Conservation (phyloP, 2,888 invertebrate genomes). For the Plemyria rubiginata region DNA sequence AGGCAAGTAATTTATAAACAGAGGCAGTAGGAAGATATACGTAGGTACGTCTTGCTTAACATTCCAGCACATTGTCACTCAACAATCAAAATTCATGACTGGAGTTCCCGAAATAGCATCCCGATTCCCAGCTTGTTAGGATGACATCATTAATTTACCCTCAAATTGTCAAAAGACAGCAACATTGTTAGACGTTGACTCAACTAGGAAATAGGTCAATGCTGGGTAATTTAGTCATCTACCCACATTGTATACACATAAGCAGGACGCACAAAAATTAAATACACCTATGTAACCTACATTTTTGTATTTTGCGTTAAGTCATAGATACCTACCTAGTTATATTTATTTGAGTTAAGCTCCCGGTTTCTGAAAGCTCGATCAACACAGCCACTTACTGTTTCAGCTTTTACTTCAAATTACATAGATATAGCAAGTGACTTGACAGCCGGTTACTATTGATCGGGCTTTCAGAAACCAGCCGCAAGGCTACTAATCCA, state of each 20-base stretch:
- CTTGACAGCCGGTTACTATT: no score
- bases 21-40: neutral
- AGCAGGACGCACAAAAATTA: no score
- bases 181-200: conserved; percentile 45
- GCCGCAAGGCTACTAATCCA: no score
- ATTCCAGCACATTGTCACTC: conserved; percentile 1
- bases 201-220: conserved; percentile 30
- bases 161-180: conserved; percentile 33
- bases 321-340: no score
- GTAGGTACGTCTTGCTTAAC: neutral
- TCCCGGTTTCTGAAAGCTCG: no score
- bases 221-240: neutral
- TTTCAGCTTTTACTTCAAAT: no score
- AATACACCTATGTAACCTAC: no score
- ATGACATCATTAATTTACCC: conserved; percentile 43
- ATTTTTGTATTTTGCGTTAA: no score
- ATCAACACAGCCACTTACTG: no score
- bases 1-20: neutral
- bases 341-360: no score
- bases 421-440: no score
- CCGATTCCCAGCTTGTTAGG: conserved; percentile 25
- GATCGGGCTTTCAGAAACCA: no score
- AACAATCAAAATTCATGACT: conserved; percentile 32
- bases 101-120: conserved; percentile 38
- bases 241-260: neutral